Base-by-base conservation (phyloP, 2,888 invertebrate species). In the Leptinotarsa haldemani region DNA sequence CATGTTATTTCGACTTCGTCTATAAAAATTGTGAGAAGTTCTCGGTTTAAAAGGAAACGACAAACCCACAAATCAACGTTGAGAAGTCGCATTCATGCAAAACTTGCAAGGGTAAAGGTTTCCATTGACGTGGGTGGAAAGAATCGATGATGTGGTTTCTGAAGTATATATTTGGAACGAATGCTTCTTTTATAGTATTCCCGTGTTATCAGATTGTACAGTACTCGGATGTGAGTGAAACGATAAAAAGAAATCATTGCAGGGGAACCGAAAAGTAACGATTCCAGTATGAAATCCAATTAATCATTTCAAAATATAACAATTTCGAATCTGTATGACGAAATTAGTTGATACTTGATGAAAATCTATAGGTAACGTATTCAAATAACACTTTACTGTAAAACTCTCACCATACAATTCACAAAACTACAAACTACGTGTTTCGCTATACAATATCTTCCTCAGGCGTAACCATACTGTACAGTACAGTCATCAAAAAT, bases 21-120 rank as follows among this genome's bases (percentile, higher is more conserved):
- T 48, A 71, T 71, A 71, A 71, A 70, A 71, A 71, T 71, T 47
- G 66, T 61, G 71, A 71, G 65, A 71, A 71, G 71, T 71, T 71
- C 65, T 48, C 56, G 47, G 25, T 56, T 58, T 66, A 25, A 71
- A 71, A 71, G 71, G 58, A 66, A 71, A 65, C 66, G 71, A 71
- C 71, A 71, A 71, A 66, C 71, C 71, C 71, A 71, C 71, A 71
- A 71, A 71, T 71, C 71, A 71, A 66, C 40, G 61, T 40, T 61
- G 40, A 61, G 61, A 61, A 61, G 61, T 30, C 61, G 61, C 61
- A 61, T 61, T 61, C 61, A 61, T 61, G 61, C 61, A 61, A 61
- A 58, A 61, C 61, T 61, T 61, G 61, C 61, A 61, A 61, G 61
- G 61, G 61, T 61, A 61, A 61, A 61, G 61, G 61, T 61, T 61